phyloP scores from a whole-genome alignment of 2,113 vertebrate species.

The Isichthys henryi region DNA sequence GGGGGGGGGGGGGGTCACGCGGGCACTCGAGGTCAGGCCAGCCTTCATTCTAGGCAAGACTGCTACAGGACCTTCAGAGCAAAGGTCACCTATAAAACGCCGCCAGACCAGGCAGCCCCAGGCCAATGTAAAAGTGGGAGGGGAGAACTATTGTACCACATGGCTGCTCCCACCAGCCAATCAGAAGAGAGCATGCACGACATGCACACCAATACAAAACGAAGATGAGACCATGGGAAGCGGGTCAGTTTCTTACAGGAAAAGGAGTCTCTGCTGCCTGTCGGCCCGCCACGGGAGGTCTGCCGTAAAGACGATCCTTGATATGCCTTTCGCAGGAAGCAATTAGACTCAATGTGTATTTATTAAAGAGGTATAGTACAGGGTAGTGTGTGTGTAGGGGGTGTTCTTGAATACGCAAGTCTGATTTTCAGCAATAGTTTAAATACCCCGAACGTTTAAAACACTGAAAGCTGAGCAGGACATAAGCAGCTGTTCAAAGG shows the following conservation, averaged over 20 bases:
- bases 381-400: slow-evolving; percentile 19
- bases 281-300: neutral
- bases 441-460: neutral
- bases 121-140: neutral
- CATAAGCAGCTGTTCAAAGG: neutral
- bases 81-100: neutral
- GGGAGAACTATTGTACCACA: neutral
- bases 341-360: slow-evolving; percentile 20
- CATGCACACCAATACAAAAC: neutral
- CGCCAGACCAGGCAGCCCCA: neutral
- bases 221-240: neutral
- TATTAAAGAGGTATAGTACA: slow-evolving; percentile 42
- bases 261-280: neutral
- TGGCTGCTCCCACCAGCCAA: neutral
- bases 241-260: neutral
- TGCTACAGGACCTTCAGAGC: neutral
- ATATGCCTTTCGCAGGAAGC: neutral
- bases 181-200: neutral
- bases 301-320: neutral
- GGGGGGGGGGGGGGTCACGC: neutral
- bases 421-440: neutral
- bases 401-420: neutral
- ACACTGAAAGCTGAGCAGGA: neutral
- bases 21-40: neutral
- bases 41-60: neutral